phyloP scores from a whole-genome alignment of 2,113 vertebrate species.

The Colaptes auratus region DNA sequence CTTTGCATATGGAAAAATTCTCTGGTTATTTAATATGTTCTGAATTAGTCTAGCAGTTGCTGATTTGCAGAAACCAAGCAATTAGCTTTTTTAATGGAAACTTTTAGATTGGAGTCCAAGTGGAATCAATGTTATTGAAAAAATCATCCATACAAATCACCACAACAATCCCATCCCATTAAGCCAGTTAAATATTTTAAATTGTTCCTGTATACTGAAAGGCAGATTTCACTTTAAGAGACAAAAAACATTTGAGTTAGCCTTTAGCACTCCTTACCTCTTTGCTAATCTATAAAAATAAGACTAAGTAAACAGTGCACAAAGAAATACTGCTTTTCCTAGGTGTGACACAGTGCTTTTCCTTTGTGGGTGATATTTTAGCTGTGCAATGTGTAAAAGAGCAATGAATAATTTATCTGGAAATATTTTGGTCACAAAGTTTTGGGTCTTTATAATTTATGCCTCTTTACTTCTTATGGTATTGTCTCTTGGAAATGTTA shows the following conservation, averaged over 20 bases:
- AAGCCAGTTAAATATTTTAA: neutral
- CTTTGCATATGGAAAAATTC: neutral
- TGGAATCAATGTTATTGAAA: neutral
- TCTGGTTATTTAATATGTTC: neutral
- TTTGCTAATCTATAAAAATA: neutral
- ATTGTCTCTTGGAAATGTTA: neutral
- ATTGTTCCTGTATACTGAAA: neutral
- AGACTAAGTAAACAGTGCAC: conserved; percentile 20
- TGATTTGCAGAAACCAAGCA: neutral
- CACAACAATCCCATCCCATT: neutral
- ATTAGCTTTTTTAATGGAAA: neutral
- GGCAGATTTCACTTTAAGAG: neutral
- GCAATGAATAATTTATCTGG: neutral
- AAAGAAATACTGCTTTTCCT: conserved; percentile 15
- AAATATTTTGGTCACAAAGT: neutral
- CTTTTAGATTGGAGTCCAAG: neutral
- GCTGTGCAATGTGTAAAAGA: neutral
- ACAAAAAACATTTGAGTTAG: neutral
- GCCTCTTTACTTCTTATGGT: neutral
- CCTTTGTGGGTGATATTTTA: neutral
- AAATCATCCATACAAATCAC: neutral
- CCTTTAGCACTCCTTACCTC: neutral
- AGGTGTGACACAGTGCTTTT: neutral
- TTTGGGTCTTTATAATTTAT: neutral
- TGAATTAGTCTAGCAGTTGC: neutral